Base-by-base conservation (phyloP, 2,797 vertebrate species). In the Melanotaenia nigrans region DNA sequence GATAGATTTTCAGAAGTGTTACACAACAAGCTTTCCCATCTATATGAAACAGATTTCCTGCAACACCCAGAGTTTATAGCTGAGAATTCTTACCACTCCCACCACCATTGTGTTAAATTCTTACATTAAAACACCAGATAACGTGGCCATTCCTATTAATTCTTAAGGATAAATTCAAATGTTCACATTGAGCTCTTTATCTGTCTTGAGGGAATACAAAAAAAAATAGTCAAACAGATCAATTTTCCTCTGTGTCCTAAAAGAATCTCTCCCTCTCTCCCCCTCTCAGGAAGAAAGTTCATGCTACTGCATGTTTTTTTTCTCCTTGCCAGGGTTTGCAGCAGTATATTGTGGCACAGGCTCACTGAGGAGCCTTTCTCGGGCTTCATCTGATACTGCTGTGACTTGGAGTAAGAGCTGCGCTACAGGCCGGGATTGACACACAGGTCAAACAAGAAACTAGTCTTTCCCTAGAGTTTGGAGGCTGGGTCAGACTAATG, bases 361-460 rank as follows among this genome's bases (percentile, higher is more conserved):
- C 14, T 71, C 85, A 93, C 89, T 92, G 88, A 92, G 83, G 79
- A 79, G 79, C 88, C 89, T 90, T 92, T 92, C 91, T 90, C 58
- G 58, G 20, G 84, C 84, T 91, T 90, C 90, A 93, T 87, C 87
- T 81, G 92, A 92, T 92, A 91, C 83, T 10, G 84, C 90, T 90
- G 90, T 71, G 90, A 90, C 85, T 90, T 28, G 56, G 78, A 85
- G 87, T 77, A 40, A 75, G 76, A 92, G 87, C 87, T 82, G 82
- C 73, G 24, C 78, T 82, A 82, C 84, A 81, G 82, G 84, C 86
- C 78, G 35, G 85, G 82, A 86, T 87, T 65, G 85, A 91, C 90
- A 87, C 86, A 86, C 86, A 79, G 89, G 90, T 92, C 91, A 92
- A 84, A 92, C 90, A 92, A 90, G 86, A 87, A 90, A 87, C 88